Evolutionary conservation across 2,797 vertebrate genomes (phyloP).

Genomic region (Numenius phaeopus): DNA sequence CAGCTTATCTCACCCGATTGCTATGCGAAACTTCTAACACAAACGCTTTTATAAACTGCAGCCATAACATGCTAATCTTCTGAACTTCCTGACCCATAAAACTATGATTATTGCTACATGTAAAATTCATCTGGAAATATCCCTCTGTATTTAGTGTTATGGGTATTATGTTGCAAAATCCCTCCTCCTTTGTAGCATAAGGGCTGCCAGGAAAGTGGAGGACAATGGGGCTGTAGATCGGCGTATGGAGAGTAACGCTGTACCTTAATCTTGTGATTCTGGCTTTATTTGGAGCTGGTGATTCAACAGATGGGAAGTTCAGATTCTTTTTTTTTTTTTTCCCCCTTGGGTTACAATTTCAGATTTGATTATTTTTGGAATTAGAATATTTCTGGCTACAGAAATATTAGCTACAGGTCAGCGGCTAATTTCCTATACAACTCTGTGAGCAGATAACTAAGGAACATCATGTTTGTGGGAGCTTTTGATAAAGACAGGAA

Average conservation of each 20-base stretch:
- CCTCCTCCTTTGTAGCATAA: background rate
- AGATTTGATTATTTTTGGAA: background rate
- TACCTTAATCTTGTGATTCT: background rate
- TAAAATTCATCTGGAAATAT: slow-evolving; percentile 63
- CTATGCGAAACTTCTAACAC: slow-evolving; percentile 77
- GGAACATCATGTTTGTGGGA: background rate
- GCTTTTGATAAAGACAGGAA: background rate
- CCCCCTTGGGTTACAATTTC: background rate
- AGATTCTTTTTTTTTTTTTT: background rate
- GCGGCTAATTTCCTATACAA: background rate
- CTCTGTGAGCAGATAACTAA: background rate
- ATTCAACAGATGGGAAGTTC: background rate
- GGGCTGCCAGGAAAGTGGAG: background rate
- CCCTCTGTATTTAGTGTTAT: background rate
- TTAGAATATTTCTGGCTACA: background rate
- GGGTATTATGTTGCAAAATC: slow-evolving; percentile 45
- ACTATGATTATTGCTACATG: slow-evolving; percentile 67
- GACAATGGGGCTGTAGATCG: background rate
- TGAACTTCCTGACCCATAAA: slow-evolving; percentile 80
- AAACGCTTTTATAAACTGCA: slow-evolving; percentile 72
- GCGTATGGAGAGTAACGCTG: background rate
- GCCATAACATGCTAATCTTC: slow-evolving; percentile 77
- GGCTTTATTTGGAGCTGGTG: background rate
- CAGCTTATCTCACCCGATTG: slow-evolving; percentile 78
- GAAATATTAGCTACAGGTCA: background rate